Base-by-base conservation (phyloP, 1,140 invertebrate genomes). In the Agrilus planipennis region DNA sequence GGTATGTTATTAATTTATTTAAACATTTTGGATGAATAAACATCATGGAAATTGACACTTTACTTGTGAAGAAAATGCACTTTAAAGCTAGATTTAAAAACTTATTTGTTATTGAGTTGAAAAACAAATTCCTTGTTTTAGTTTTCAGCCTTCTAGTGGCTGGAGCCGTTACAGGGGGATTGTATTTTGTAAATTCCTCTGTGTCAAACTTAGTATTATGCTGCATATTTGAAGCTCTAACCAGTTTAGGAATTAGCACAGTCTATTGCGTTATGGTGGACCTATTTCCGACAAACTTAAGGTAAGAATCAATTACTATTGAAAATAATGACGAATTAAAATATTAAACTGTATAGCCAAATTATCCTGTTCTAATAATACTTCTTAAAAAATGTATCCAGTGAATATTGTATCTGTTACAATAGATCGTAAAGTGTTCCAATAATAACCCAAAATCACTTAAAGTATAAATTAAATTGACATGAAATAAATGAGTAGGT, bases 221-320 rank as follows among this genome's bases (percentile, higher is more conserved):
- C 0, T 81, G 78, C 51, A 71, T 82, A 28, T 84, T 83, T 61
- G 79, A 82, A 64, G 79, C 80, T 0, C 62, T 82, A 11, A 82
- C 79, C 7, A 81, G 79, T 19, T 65, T 83, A 32, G 78, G 76
- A 44, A 82, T 83, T 53, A 80, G 77, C 60, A 69, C 79, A 37
- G 72, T 83, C 20, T 81, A 81, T 59, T 82, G 79, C 53, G 75
- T 81, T 11, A 73, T 83, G 51, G 79, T 82, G 37, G 79, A 84
- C 58, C 63, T 83, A 47, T 84, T 82, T 63, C 81, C 81, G 46
- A 84, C 81, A 31, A 81, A 83, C 67, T 69, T 84, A 50, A 79
- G 80, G 79, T 80, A 62, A 62, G 49, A 18, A 18, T 14, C 15
- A 32, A 27, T 9, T 27, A 12, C 23, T n/a, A n/a, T n/a, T n/a